phyloP scores from a whole-genome alignment of 1,140 invertebrate genomes.

The Hycleus phaleratus region DNA sequence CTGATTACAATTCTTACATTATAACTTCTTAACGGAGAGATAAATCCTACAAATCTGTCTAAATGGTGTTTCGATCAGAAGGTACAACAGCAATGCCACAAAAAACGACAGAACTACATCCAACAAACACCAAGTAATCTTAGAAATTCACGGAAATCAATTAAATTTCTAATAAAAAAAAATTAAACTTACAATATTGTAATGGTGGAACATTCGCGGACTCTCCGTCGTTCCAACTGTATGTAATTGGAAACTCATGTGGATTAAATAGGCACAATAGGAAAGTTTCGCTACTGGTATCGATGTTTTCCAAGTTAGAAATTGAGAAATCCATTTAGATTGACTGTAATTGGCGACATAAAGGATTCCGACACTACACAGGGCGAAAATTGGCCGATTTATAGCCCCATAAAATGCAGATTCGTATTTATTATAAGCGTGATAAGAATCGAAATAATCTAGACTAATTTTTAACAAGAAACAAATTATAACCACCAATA shows the following conservation, averaged over 20 bases:
- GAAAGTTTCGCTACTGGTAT: slow-evolving; percentile 61
- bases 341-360: slow-evolving; percentile 40
- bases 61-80: slow-evolving; percentile 44
- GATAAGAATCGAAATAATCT: no score
- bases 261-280: slow-evolving; percentile 62
- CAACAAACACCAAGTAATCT: slow-evolving; percentile 31
- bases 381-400: slow-evolving; percentile 49
- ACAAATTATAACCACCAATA: slow-evolving; percentile 32
- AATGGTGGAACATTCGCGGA: slow-evolving; percentile 38
- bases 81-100: slow-evolving; percentile 40
- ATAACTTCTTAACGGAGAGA: no score
- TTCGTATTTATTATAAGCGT: slow-evolving; percentile 39
- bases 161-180: neutral
- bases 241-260: slow-evolving; percentile 44
- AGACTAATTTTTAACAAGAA: slow-evolving; percentile 35
- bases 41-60: slow-evolving; percentile 38
- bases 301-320: slow-evolving; percentile 52
- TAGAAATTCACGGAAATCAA: slow-evolving; percentile 4
- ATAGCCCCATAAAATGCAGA: slow-evolving; percentile 51
- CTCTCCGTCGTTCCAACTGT: slow-evolving; percentile 42
- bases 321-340: slow-evolving; percentile 25
- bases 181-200: slow-evolving; percentile 35
- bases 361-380: slow-evolving; percentile 46
- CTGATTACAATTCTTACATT: no score
- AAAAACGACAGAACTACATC: slow-evolving; percentile 40